Evolutionary conservation across 1,140 invertebrate species (phyloP), one percentile per base, ranked within the genome.

Genomic region (Drosophila arawakana): DNA sequence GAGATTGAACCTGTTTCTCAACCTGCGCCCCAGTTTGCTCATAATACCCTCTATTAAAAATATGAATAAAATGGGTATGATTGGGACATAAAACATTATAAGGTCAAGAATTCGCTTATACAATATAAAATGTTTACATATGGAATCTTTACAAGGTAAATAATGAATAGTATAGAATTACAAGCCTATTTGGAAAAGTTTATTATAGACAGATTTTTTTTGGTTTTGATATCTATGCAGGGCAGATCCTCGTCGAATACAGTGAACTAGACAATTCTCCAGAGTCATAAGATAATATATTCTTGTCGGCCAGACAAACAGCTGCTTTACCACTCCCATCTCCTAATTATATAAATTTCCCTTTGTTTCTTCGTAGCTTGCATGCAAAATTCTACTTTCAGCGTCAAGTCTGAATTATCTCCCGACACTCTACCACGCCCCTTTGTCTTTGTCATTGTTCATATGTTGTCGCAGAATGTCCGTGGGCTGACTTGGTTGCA

Each of bases 261-360:
- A 11, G 3, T 41, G 5, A 41, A 25, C 15, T 41, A 41, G 54
- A 57, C 8, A 35, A 41, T 2, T 4, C 15, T 41, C 41, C 41
- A 13, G 10, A 41, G 54, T 18, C 35, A 57, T 57, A 39, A 57
- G 25, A 30, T 30, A 57, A 21, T 57, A 57, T 57, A 41, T 41
- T 57, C 54, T 57, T 57, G 7, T 54, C 50, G 13, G 34, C 30
- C 50, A 54, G 54, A 57, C 35, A 57, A 30, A 57, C 54, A 41
- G 54, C 54, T 57, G 54, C 15, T 57, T 34, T 57, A 37, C 35
- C 54, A 57, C 54, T 57, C 54, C 54, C 21, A 57, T 7, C 37
- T 57, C 35, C 54, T 57, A 57, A 41, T 57, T 57, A 57, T 57
- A 57, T 57, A 57, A 57, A 57, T 57, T 39, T 57, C 37, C 54